Base-by-base conservation (phyloP, 1,140 invertebrate species). In the Geopemphigus sp. region DNA sequence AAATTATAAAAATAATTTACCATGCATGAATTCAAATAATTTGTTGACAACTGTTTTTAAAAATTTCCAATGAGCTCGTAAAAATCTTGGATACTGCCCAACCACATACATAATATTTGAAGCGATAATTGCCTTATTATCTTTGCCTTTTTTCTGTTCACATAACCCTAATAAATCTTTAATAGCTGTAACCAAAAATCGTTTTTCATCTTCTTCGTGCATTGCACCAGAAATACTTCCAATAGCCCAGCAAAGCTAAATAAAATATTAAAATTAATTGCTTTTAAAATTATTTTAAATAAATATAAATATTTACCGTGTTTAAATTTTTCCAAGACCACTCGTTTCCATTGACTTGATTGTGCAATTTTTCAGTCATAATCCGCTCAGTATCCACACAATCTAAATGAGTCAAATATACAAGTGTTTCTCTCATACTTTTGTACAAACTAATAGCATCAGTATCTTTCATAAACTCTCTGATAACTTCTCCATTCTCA, bases 41-140 rank as follows among this genome's bases (percentile, higher is more conserved):
- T 99, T 99, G 88, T 99, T 99, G 64, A 99, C 97, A 84, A 99
- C 98, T 80, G 98, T 99, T 88, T 99, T 99, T n/a, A 99, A 89
- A 87, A 99, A 99, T 86, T 98, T 97, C 98, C 98, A 99, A 87
- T 99, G 98, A n/a, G 96, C 97, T 83, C 96, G 88, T 56, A 99
- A 88, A 87, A 99, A 99, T 64, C 98, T 89, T 68, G 98, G 98
- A 88, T 99, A 99, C 85, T 99, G 98, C 32, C 98, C 98, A 50
- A 99, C 98, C 82, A 99, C 98, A 86, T 99, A 99, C 98, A 99
- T 99, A 82, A 99, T 99, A 86, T 99, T 99, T 81, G 97, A 98
- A 10, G 98, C 98, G 84, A 99, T 98, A 74, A 99, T 99, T 66
- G 98, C 98, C 87, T 99, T 99, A 86, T 99, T 99, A 86, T 99